phyloP scores from a whole-genome alignment of 2,113 vertebrate genomes.

The Hassar affinis region DNA sequence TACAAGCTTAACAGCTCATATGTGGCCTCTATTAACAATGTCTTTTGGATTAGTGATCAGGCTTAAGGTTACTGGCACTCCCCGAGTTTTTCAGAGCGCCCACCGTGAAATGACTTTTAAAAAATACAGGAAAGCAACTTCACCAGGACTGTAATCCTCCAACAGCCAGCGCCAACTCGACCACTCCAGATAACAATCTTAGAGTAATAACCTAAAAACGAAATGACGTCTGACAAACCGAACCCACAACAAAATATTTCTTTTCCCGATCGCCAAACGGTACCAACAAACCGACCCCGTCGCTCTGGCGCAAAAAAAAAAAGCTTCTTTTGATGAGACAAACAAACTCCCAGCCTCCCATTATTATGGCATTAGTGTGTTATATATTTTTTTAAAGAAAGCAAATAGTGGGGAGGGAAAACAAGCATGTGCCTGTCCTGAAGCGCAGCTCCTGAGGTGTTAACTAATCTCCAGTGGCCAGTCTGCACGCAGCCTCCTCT shows the following conservation, averaged over 20 bases:
- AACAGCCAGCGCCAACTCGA: constrained; percentile 40
- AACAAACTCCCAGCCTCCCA: constrained; percentile 58
- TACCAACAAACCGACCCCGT: constrained; percentile 25
- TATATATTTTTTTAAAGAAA: constrained; percentile 49
- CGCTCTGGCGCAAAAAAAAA: constrained; percentile 49
- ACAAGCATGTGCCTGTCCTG: constrained; percentile 74
- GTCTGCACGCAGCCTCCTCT: constrained; percentile 83
- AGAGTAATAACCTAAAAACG: constrained; percentile 30
- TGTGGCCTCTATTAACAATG: constrained; percentile 81
- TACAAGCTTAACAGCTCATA: constrained; percentile 80
- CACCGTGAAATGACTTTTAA: constrained; percentile 52
- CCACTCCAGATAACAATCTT: constrained; percentile 46
- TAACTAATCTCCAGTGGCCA: constrained; percentile 85
- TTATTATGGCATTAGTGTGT: constrained; percentile 58
- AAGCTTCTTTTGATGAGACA: constrained; percentile 67
- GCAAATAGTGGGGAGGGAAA: constrained; percentile 66
- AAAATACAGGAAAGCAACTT: constrained; percentile 42
- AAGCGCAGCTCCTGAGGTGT: constrained; percentile 81
- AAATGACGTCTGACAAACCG: constrained; percentile 21
- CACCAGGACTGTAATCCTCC: constrained; percentile 39
- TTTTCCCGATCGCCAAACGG: neutral
- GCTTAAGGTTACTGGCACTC: constrained; percentile 73
- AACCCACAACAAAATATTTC: constrained; percentile 40
- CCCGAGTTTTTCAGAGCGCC: constrained; percentile 62
- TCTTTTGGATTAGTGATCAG: constrained; percentile 77